Evolutionary conservation across 2,888 invertebrate genomes (phyloP), one percentile per base, ranked within the genome.

Genomic region (Taenaris catops): DNA sequence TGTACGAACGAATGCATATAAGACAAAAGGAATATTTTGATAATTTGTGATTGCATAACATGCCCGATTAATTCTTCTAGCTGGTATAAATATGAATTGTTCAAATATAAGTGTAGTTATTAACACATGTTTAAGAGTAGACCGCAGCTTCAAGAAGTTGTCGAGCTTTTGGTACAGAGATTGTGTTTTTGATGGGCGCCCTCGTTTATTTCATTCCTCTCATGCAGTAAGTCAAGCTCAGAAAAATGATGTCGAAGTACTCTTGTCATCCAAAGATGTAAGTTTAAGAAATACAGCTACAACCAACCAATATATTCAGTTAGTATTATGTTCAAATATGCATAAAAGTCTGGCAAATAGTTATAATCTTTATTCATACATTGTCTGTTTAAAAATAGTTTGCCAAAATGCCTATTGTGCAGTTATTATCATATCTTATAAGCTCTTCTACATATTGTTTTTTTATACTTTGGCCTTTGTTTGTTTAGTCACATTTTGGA

Each of bases 211-310:
- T 46, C 56, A 64, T 41, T 58, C 58, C 11, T 61, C 70, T 6
- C 46, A 47, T 11, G 48, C 46, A 41, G 8, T 44, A 36, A 29
- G 43, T 38, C 62, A 69, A 21, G 38, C 61, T 8, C 57, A 67
- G 20, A 79, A 75, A 44, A 73, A 81, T 63, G 65, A 62, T 21
- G 48, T 62, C 25, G 57, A 69, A 25, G 55, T 69, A 1, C 53
- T 80, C 8, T 78, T 70, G 24, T 68, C 84, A 3, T 81, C 84
- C 10, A 76, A 80, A 63, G 84, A 84, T 62, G 84, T 79, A 61
- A 70, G 73, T 68, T 18, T 34, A 19, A n/a, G 7, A 19, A 1
- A 19, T 19, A n/a, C n/a, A n/a, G n/a, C n/a, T n/a, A n/a, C n/a
- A n/a, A n/a, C n/a, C n/a, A n/a, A n/a, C n/a, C n/a, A n/a, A n/a